Conservation (phyloP, 2,888 invertebrate species). For the Mamestra brassicae region DNA sequence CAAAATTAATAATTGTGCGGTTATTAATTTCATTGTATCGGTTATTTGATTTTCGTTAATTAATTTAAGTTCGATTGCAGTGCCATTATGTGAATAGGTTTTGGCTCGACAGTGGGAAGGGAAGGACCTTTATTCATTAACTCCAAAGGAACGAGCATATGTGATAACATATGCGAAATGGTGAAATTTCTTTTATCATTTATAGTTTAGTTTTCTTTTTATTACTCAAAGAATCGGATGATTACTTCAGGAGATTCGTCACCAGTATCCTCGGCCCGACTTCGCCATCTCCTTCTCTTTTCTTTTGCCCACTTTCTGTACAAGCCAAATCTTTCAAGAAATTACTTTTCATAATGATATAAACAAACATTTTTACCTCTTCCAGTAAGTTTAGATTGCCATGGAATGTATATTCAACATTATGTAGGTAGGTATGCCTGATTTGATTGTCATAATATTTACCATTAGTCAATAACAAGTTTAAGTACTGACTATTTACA, state of each 20-base stretch:
- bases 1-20: slow-evolving; percentile 1
- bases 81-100: background rate
- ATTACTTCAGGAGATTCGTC: too few species aligned
- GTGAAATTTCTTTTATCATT: too few species aligned
- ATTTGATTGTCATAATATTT: slow-evolving; percentile 6
- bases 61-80: background rate
- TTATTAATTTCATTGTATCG: slow-evolving; percentile 22
- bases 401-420: background rate
- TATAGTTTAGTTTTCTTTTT: too few species aligned
- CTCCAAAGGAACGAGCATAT: too few species aligned
- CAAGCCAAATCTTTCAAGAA: too few species aligned
- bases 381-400: background rate
- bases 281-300: too few species aligned
- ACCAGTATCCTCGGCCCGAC: too few species aligned
- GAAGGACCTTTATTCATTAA: too few species aligned
- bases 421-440: background rate
- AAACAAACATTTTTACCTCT: background rate
- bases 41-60: slow-evolving; percentile 13
- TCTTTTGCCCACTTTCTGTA: too few species aligned
- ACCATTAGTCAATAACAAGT: background rate
- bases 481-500: background rate
- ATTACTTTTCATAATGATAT: background rate
- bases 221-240: too few species aligned
- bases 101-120: background rate
- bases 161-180: too few species aligned